Base-by-base conservation (phyloP, 2,888 invertebrate species). In the Melanophora roralis region DNA sequence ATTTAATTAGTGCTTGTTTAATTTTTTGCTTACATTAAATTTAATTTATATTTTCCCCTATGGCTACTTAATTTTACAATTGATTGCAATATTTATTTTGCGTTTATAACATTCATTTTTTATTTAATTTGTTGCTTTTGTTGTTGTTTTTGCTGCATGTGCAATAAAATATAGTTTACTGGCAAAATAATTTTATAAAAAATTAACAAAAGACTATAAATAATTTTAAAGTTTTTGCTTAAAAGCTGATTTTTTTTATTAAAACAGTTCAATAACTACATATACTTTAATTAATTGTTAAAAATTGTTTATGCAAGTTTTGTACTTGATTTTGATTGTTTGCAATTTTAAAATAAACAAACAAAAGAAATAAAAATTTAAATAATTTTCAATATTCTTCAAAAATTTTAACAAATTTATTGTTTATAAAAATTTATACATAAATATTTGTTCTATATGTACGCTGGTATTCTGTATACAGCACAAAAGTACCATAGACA, bases 71-170 rank as follows among this genome's bases (percentile, higher is more conserved):
- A n/a, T 36, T 73, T 65, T 49, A 32, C 47, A 49, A 65, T 11
- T 57, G 23, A 36, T 59, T 74, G 73, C 73, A 65, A 57, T 57
- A 59, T 65, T 57, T 73, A 73, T 60, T 59, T 49, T 43, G 49
- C 59, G 65, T 65, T 57, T 49, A 65, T 65, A 67, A 49, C 19
- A 38, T 27, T 27, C 12, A 21, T 32, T 62, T 32, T 34, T 49
- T 19, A 2, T 19, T 45, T 19, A n/a, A 49, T 51, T 27, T 45
- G 27, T 36, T 14, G 45, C 36, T 68, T 0, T 57, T 69, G 27
- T 43, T 67, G 16, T 55, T 32, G 12, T 14, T 14, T 62, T 36
- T 47, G 51, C 59, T 27, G 32, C 65, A 65, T 40, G 32, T 51
- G 73, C 65, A 47, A 55, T 64, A 64, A 73, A 73, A 65, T 64